Evolutionary conservation across 2,888 invertebrate genomes (phyloP).

Genomic region (Bombyx huttoni): DNA sequence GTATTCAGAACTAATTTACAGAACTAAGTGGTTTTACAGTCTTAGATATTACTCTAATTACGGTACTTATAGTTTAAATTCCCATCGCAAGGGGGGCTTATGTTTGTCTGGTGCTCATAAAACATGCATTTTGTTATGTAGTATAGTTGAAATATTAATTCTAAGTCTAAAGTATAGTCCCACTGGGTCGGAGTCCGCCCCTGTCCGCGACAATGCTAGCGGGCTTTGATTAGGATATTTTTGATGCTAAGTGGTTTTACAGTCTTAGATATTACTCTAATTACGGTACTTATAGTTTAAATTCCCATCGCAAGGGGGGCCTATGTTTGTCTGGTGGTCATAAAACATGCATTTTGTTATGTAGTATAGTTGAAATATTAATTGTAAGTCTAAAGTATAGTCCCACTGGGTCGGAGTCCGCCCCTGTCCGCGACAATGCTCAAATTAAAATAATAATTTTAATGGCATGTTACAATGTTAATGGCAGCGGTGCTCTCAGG

Average conservation of each 20-base stretch:
- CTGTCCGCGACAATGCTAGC: neutral
- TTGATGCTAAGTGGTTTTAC: neutral
- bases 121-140: too few relatives aligned
- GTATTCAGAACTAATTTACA: neutral
- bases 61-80: too few relatives aligned
- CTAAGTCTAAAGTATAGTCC: neutral
- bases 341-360: too few relatives aligned
- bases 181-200: neutral
- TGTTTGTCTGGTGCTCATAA: too few relatives aligned
- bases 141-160: too few relatives aligned
- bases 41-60: neutral
- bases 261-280: neutral
- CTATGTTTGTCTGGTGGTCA: too few relatives aligned
- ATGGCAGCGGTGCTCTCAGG: neutral
- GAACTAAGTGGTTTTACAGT: neutral
- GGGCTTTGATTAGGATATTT: neutral
- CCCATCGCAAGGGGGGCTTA: too few relatives aligned
- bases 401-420: neutral
- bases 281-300: too few relatives aligned
- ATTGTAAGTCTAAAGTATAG: neutral
- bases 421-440: neutral
- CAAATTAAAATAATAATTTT: neutral
- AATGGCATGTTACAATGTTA: neutral
- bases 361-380: too few relatives aligned
- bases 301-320: too few relatives aligned